phyloP scores from a whole-genome alignment of 2,113 vertebrate genomes.

The Larimichthys polyactis region DNA sequence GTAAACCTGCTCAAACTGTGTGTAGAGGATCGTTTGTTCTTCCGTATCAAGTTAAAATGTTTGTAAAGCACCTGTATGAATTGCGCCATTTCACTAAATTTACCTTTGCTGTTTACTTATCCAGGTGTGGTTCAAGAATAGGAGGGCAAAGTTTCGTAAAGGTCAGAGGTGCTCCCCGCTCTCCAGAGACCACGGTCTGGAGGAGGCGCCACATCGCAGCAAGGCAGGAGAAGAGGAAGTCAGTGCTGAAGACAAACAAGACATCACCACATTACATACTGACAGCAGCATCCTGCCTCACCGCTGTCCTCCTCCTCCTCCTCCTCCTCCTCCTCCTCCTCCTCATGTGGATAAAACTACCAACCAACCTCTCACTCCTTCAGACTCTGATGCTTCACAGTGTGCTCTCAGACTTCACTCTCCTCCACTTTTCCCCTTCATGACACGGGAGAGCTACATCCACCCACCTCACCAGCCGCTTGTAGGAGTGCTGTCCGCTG shows the following conservation, averaged over 20 bases:
- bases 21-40: too few relatives aligned
- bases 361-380: slow-evolving; percentile 15
- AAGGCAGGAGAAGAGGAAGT: slow-evolving; percentile 47
- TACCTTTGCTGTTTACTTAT: neutral
- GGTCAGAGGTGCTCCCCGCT: slow-evolving; percentile 75
- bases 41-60: too few relatives aligned
- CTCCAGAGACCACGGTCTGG: slow-evolving; percentile 54
- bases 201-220: slow-evolving; percentile 17
- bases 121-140: slow-evolving; percentile 91
- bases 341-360: slow-evolving; percentile 37
- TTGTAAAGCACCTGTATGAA: neutral
- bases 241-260: slow-evolving; percentile 45
- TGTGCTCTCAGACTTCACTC: slow-evolving; percentile 58
- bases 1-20: neutral
- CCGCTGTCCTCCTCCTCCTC: neutral
- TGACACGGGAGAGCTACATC: slow-evolving; percentile 60
- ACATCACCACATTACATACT: slow-evolving; percentile 23
- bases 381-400: slow-evolving; percentile 52
- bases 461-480: slow-evolving; percentile 63
- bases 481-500: slow-evolving; percentile 71
- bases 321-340: slow-evolving; percentile 38
- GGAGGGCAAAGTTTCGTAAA: slow-evolving; percentile 88
- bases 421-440: slow-evolving; percentile 65
- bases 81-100: neutral
- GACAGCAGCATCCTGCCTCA: slow-evolving; percentile 39